Percentiles rank a stretch among this genome's conserved stretches.
Conservation (phyloP, 2,888 invertebrate genomes). For the Acanthococcus lagerstroemiae region DNA sequence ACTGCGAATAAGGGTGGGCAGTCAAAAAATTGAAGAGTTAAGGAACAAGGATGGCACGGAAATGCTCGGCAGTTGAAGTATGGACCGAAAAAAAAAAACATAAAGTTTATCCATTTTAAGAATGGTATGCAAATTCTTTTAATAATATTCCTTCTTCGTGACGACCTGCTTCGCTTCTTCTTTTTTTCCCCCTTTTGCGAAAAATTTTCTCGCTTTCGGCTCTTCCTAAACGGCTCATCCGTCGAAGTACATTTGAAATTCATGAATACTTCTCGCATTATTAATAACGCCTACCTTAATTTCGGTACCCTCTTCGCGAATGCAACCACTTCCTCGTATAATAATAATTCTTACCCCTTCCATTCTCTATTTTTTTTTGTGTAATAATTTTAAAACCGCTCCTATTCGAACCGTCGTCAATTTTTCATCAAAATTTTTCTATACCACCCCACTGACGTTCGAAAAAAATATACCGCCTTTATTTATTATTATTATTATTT, state of each 20-base stretch:
- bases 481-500: neutral
- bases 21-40: no score
- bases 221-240: conserved; percentile 13
- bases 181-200: no score
- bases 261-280: conserved; percentile 28
- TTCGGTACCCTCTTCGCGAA: conserved; percentile 4
- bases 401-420: neutral
- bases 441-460: neutral
- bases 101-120: no score
- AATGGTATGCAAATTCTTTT: no score
- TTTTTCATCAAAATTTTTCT: neutral
- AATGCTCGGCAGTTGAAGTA: no score
- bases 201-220: conserved; percentile 6
- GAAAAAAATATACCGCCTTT: neutral
- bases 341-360: neutral
- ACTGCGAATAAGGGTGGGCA: no score
- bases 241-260: conserved; percentile 23
- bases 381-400: neutral
- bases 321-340: neutral
- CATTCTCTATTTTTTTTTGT: neutral
- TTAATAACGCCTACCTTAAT: conserved; percentile 31
- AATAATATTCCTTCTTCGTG: no score
- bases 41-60: no score
- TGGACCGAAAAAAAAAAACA: no score
- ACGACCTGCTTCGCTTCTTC: no score